Conservation (phyloP, 1,140 invertebrate species). For the Zaprionus inermis region DNA sequence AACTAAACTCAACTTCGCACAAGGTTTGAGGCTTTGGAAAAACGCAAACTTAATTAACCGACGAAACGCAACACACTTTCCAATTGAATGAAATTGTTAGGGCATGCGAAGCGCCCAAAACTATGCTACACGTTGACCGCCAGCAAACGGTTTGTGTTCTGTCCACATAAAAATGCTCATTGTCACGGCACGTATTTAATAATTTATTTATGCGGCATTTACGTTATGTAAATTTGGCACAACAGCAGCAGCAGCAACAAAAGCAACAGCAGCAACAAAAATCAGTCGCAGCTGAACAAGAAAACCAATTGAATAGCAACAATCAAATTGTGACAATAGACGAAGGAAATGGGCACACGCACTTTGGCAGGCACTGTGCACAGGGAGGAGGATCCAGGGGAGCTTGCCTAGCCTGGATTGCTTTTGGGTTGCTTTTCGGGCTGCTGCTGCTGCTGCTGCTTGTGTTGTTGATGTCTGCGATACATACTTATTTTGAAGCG, state of each 20-base stretch:
- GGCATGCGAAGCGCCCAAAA: constrained; percentile 4
- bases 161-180: constrained; percentile 39
- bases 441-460: neutral
- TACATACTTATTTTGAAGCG: constrained; percentile 50
- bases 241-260: constrained; percentile 33
- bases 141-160: constrained; percentile 28
- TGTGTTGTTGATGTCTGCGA: constrained; percentile 3
- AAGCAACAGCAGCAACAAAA: constrained; percentile 25
- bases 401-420: constrained; percentile 16
- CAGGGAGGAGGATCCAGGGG: neutral
- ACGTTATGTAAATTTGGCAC: constrained; percentile 78
- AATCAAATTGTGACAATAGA: constrained; percentile 50
- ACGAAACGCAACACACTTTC: neutral
- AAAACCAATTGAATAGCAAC: constrained; percentile 66
- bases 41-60: constrained; percentile 1
- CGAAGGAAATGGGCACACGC: constrained; percentile 42
- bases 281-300: constrained; percentile 39
- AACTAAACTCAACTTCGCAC: neutral
- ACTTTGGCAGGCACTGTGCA: constrained; percentile 20
- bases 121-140: neutral
- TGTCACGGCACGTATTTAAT: constrained; percentile 65
- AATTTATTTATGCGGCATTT: constrained; percentile 79
- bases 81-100: constrained; percentile 22
- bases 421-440: constrained; percentile 35
- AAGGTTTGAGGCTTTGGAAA: neutral